Percentiles rank a stretch among this genome's conserved stretches.
Evolutionary conservation across 2,888 invertebrate genomes (phyloP).

Genomic region (Ectropis crepuscularia): DNA sequence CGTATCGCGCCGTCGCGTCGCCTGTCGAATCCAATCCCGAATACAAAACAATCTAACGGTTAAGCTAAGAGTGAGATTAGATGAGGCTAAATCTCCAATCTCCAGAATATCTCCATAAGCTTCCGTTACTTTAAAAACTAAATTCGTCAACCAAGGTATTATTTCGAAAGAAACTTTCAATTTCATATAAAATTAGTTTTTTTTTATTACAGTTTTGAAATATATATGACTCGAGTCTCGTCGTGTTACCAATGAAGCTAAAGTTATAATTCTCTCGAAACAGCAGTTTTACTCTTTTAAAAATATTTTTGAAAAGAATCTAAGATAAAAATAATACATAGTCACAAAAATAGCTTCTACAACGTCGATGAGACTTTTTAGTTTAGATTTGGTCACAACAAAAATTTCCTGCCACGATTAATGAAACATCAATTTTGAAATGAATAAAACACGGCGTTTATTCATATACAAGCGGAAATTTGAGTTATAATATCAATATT

Average conservation of each 20-base stretch:
- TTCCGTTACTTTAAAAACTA: constrained; percentile 32
- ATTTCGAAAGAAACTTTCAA: constrained; percentile 25
- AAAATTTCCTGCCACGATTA: not conserved
- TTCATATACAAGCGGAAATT: not conserved
- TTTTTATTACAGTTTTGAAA: constrained; percentile 5
- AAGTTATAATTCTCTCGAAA: constrained; percentile 14
- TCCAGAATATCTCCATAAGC: constrained; percentile 27
- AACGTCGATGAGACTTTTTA: not conserved
- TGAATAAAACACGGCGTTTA: not conserved
- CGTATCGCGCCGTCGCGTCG: constrained; percentile 49
- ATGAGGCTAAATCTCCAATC: constrained; percentile 21
- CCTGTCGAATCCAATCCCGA: constrained; percentile 33
- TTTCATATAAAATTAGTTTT: not conserved
- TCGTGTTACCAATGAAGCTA: constrained; percentile 13
- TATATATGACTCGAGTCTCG: constrained; percentile 1
- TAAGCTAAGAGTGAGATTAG: constrained; percentile 23
- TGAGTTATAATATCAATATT: not conserved
- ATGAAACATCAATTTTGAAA: too few species aligned
- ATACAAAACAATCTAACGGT: constrained; percentile 26
- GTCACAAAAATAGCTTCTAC: constrained; percentile 6
- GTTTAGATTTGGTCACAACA: not conserved
- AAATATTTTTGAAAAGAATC: not conserved
- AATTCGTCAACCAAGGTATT: constrained; percentile 38
- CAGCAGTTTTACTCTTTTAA: not conserved
- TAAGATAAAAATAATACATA: not conserved